phyloP scores from a whole-genome alignment of 1,140 invertebrate species.

The Musca domestica region DNA sequence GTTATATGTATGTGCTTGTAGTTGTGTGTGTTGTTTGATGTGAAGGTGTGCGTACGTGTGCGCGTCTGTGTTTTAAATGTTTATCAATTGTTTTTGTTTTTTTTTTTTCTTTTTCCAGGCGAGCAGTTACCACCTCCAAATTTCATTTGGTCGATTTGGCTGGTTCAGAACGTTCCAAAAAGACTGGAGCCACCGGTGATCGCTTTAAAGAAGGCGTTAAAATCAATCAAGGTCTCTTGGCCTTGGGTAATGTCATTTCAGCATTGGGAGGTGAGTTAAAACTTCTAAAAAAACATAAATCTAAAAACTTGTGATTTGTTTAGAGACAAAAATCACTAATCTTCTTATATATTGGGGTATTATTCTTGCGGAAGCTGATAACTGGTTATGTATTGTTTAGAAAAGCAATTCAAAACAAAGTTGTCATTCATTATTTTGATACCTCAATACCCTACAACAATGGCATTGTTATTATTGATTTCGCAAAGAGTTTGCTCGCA shows the following conservation, averaged over 20 bases:
- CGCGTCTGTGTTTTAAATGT: neutral
- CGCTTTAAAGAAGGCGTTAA: slow-evolving; percentile 93
- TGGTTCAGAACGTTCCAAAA: slow-evolving; percentile 89
- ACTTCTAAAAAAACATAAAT: slow-evolving; percentile 6
- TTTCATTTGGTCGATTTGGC: slow-evolving; percentile 90
- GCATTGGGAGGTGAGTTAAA: slow-evolving; percentile 64
- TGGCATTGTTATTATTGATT: no score
- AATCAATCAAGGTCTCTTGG: slow-evolving; percentile 88
- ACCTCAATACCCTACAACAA: no score
- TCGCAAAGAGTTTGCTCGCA: no score
- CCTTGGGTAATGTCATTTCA: slow-evolving; percentile 91
- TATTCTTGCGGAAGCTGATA: no score
- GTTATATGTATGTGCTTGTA: neutral
- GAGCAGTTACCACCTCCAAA: slow-evolving; percentile 70
- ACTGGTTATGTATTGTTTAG: neutral
- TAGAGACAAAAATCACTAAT: neutral
- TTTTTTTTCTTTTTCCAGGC: slow-evolving; percentile 57
- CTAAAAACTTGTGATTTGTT: no score
- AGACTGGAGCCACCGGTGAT: slow-evolving; percentile 87
- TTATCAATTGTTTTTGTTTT: slow-evolving; percentile 9
- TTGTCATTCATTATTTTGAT: no score
- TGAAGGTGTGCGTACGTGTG: neutral
- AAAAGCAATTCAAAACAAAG: no score
- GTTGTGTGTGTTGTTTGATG: no score
- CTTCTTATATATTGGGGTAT: neutral